Evolutionary conservation across 2,113 vertebrate species (phyloP), one percentile per base, ranked within the genome.

Genomic region (Gnathonemus longibarbis): DNA sequence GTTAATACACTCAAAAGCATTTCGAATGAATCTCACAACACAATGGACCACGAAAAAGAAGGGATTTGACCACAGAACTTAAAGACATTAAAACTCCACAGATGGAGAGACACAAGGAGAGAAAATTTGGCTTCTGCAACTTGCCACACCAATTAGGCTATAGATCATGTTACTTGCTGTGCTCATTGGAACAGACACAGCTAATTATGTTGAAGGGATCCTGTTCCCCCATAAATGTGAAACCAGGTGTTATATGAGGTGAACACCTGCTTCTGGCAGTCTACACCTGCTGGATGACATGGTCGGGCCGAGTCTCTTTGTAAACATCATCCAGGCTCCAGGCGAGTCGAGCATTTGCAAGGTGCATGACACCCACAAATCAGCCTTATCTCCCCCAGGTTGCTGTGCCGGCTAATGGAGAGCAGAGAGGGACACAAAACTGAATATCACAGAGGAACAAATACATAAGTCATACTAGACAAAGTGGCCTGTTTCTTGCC

Each of bases 231-330:
- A 85, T 58, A 39, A 56, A 84, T 84, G 48, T 21, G 52, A 39
- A 84, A 52, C 80, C 88, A 89, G 88, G 88, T 89, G 88, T 84
- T 84, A 48, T 13, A 62, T 52, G 62, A 53, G 85, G 27, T 39
- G 49, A 42, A 83, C 89, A 85, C 89, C 50, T 53, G 89, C 50
- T 42, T 31, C 77, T 66, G 17, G 8, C 94, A 93, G 94, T 92
- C 94, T 93, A 94, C 94, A 95, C 95, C 94, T 94, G 94, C 94
- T 93, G 94, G 91, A 93, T 87, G 92, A 92, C 91, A 93, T 92
- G 91, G 92, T 91, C 89, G 89, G 90, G 39, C 5, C 85, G 45
- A 19, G 42, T 27, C 56, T 45, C 80, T 84, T 45, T 84, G 45
- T 84, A 84, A 84, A 84, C 85, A 88, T 8, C 42, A 9, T 56